These are phyloP conservation scores for Catalaphyllia jardinei DNA, from an alignment of 64 coral and sea anemone species.

Conservation along the genomic window DNA sequence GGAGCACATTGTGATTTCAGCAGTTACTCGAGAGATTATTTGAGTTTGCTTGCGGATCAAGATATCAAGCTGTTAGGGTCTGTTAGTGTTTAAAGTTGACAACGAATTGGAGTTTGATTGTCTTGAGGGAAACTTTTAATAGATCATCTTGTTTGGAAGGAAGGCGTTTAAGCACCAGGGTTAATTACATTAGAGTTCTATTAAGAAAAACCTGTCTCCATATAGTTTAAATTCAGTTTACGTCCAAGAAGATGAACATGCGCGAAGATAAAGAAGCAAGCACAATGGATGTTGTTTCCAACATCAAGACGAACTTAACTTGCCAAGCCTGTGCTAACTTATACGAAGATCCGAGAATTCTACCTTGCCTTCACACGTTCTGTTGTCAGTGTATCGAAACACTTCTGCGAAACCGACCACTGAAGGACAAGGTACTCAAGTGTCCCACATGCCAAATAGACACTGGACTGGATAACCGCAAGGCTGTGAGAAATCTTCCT, in stretches of 20 bases:
- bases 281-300: conserved; percentile 24
- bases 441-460: conserved; percentile 63
- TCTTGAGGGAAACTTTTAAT: background rate
- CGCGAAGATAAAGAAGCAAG: background rate
- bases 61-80: background rate
- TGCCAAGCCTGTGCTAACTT: conserved; percentile 41
- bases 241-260: background rate
- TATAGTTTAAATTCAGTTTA: background rate
- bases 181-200: background rate
- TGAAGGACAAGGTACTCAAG: background rate
- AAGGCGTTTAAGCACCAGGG: background rate
- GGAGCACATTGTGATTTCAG: too few species aligned
- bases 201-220: background rate
- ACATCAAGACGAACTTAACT: conserved; percentile 59
- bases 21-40: background rate
- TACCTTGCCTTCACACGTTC: conserved; percentile 70
- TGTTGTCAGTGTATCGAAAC: conserved; percentile 59
- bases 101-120: background rate
- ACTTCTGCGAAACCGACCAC: conserved; percentile 33
- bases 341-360: conserved; percentile 61
- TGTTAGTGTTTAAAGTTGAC: background rate
- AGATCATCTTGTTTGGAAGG: background rate
- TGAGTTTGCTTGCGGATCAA: background rate
- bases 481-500: conserved; percentile 37
- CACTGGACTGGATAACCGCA: conserved; percentile 20